Evolutionary conservation across 2,113 vertebrate species (phyloP).

Genomic region (Mormyrus lacerda): DNA sequence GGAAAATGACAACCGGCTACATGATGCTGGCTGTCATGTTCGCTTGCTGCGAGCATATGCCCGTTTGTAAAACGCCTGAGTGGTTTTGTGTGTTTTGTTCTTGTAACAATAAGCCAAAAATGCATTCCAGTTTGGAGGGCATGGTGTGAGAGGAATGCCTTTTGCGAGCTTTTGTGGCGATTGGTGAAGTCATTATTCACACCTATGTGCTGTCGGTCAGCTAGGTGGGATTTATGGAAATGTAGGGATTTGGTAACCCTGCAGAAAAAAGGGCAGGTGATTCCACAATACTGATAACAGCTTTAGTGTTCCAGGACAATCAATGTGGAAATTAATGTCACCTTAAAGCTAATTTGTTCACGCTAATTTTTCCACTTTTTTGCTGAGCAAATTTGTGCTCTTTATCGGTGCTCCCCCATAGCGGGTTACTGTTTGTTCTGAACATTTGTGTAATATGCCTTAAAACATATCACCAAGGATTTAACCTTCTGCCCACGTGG

Average conservation of each 20-base stretch:
- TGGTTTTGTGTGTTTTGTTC: background rate
- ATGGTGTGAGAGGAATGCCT: background rate
- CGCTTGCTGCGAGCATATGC: background rate
- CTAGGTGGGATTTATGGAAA: background rate
- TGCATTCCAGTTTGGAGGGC: background rate
- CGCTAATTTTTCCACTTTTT: too few species aligned
- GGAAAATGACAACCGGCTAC: background rate
- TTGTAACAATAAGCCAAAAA: background rate
- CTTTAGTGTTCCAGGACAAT: background rate
- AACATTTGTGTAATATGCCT: background rate
- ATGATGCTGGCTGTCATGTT: background rate
- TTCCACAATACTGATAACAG: background rate
- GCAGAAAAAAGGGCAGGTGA: background rate
- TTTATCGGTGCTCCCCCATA: background rate
- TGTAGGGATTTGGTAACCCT: background rate
- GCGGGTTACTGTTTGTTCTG: background rate
- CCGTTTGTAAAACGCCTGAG: background rate
- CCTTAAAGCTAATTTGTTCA: background rate
- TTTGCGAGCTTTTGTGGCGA: background rate
- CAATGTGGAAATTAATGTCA: background rate
- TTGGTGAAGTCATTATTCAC: background rate
- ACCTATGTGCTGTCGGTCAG: background rate
- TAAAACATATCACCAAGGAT: background rate
- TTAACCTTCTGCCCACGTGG: conserved; percentile 23
- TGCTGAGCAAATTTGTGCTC: background rate